Evolutionary conservation across 2,888 invertebrate species (phyloP).

Genomic region (Acrobasis suavella): DNA sequence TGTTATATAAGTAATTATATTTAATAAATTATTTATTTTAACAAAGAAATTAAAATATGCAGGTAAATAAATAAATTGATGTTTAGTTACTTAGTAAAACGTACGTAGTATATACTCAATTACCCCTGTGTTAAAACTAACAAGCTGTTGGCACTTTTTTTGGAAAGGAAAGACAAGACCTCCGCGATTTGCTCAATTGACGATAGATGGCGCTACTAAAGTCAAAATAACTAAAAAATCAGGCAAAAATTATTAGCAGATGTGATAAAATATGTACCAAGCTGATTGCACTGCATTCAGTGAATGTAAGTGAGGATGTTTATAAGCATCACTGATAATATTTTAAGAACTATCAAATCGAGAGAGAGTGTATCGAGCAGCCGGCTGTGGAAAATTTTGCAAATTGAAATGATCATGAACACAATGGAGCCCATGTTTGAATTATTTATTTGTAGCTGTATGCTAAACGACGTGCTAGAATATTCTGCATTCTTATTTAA

Average conservation of each 20-base stretch:
- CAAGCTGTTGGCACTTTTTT: not conserved
- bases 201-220: conserved; percentile 12
- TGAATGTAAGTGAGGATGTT: conserved; percentile 37
- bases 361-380: not conserved
- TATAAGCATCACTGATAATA: conserved; percentile 58
- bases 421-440: not conserved
- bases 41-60: too few species aligned
- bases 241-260: conserved; percentile 1
- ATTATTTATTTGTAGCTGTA: not conserved
- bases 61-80: too few species aligned
- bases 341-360: conserved; percentile 36
- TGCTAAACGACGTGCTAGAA: not conserved
- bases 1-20: too few species aligned
- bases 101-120: too few species aligned
- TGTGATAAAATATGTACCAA: not conserved
- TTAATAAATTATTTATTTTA: too few species aligned
- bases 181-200: not conserved
- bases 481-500: not conserved
- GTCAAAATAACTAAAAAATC: not conserved
- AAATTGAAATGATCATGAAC: not conserved
- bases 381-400: conserved; percentile 2
- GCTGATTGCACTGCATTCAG: not conserved
- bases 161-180: not conserved
- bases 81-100: too few species aligned
- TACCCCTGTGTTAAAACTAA: too few species aligned